Evolutionary conservation across 2,888 invertebrate genomes (phyloP), one percentile per base, ranked within the genome.

Genomic region (Luperina nickerlii): DNA sequence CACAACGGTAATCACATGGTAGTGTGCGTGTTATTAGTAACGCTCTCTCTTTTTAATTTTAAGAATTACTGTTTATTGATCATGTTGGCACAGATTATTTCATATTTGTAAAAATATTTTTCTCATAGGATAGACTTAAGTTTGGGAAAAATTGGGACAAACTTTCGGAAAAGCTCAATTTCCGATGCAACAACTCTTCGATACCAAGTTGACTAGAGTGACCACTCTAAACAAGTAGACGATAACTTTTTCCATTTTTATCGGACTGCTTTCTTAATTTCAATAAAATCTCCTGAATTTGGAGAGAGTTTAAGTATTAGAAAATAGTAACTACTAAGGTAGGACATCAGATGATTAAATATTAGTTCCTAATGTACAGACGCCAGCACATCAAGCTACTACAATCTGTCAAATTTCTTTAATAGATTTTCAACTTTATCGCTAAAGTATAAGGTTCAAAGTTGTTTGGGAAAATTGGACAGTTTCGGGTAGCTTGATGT

Each of bases 1-100:
- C 57, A 69, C 65, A 42, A 48, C 54, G 66, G 62, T 84, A 74
- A 83, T 42, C 48, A 57, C 27, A 78, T 54, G 69, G 66, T n/a
- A 69, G 70, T 45, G 60, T 60, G 68, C 75, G 62, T 9, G 18
- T 20, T 7, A 60, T 60, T 60, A 72, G 71, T 74, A 48, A 77
- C 77, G 67, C 77, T 83, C 66, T 77, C 66, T 74, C 79, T 74
- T 51, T 6, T 7, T 73, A 27, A 69, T 72, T 63, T 62, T 27
- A n/a, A 32, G 51, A 27, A 51, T 42, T 20, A 60, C 51, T 48
- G 2, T 45, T 54, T 3, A 38, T 15, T 68, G 8, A 57, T 27
- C 27, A 48, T 38, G n/a, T 48, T n/a, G 8, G n/a, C 15, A 42
- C 15, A n/a, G 27, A 48, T 68, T 48, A 48, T 45, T 60, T 24